A percentile compares a stretch with the other conserved stretches of the same genome.
phyloP scores from a whole-genome alignment of 2,888 invertebrate genomes.

The Antitype chi region DNA sequence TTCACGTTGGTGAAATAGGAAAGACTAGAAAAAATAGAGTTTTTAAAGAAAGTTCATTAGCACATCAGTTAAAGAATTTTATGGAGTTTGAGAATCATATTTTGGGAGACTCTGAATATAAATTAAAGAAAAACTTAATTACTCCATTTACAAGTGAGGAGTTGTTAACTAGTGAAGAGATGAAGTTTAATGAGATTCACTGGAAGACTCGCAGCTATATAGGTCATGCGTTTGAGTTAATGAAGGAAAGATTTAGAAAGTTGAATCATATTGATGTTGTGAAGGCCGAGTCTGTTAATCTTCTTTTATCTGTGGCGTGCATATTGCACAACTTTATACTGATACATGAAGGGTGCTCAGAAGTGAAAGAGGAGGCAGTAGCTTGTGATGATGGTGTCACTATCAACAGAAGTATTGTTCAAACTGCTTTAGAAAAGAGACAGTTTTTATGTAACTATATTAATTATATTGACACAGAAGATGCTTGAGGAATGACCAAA shows the following conservation, averaged over 20 bases:
- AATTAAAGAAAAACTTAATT: slow-evolving; percentile 82
- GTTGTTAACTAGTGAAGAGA: slow-evolving; percentile 84
- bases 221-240: slow-evolving; percentile 83
- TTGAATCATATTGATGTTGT: slow-evolving; percentile 81
- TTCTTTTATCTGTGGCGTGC: slow-evolving; percentile 82
- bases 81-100: slow-evolving; percentile 86
- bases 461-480: slow-evolving; percentile 80
- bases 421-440: slow-evolving; percentile 83
- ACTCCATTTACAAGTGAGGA: slow-evolving; percentile 86
- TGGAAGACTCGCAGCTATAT: slow-evolving; percentile 84
- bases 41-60: slow-evolving; percentile 81
- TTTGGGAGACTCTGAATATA: slow-evolving; percentile 84
- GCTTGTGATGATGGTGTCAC: slow-evolving; percentile 82
- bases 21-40: slow-evolving; percentile 81
- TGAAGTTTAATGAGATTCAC: slow-evolving; percentile 87
- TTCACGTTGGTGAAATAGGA: slow-evolving; percentile 82
- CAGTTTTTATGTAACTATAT: slow-evolving; percentile 88
- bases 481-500: slow-evolving; percentile 15
- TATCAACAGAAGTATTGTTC: slow-evolving; percentile 82
- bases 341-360: slow-evolving; percentile 82
- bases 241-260: slow-evolving; percentile 83
- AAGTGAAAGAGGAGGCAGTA: slow-evolving; percentile 82
- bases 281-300: slow-evolving; percentile 78
- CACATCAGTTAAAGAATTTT: slow-evolving; percentile 81
- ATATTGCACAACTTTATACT: slow-evolving; percentile 86